phyloP scores from a whole-genome alignment of 2,888 invertebrate species.

The Nomada ruficornis region DNA sequence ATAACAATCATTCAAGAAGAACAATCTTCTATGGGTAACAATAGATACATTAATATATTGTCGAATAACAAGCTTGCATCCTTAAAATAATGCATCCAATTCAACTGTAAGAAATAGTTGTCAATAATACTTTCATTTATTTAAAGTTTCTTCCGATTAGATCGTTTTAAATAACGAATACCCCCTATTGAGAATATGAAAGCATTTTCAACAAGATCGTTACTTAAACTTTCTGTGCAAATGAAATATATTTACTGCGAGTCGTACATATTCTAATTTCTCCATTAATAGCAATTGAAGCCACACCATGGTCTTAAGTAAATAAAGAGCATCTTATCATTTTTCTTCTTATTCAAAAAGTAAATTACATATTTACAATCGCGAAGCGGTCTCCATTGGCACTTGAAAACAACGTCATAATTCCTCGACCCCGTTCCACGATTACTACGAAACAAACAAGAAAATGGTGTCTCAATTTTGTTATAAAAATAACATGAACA shows the following conservation, averaged over 20 bases:
- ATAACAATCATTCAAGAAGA: constrained; percentile 23
- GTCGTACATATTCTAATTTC: constrained; percentile 13
- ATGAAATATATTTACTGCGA: constrained; percentile 7
- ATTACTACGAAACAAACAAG: neutral
- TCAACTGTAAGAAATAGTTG: constrained; percentile 10
- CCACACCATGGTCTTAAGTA: constrained; percentile 14
- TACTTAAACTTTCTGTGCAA: constrained; percentile 17
- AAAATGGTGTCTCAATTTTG: neutral
- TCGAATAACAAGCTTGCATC: neutral
- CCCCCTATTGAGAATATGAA: constrained; percentile 3
- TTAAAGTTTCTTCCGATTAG: neutral
- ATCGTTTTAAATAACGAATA: neutral
- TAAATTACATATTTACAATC: constrained; percentile 81
- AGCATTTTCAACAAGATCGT: constrained; percentile 12
- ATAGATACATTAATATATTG: constrained; percentile 11
- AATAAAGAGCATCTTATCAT: constrained; percentile 38
- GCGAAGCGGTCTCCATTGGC: constrained; percentile 62
- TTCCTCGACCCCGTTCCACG: constrained; percentile 53
- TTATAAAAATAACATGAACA: no score
- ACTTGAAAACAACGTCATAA: constrained; percentile 52
- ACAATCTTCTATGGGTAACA: constrained; percentile 25
- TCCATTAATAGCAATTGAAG: constrained; percentile 28
- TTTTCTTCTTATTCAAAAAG: constrained; percentile 59
- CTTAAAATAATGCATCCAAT: constrained; percentile 6
- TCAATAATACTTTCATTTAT: constrained; percentile 6